phyloP scores from a whole-genome alignment of 2,113 vertebrate genomes.

The Oncorhynchus nerka region DNA sequence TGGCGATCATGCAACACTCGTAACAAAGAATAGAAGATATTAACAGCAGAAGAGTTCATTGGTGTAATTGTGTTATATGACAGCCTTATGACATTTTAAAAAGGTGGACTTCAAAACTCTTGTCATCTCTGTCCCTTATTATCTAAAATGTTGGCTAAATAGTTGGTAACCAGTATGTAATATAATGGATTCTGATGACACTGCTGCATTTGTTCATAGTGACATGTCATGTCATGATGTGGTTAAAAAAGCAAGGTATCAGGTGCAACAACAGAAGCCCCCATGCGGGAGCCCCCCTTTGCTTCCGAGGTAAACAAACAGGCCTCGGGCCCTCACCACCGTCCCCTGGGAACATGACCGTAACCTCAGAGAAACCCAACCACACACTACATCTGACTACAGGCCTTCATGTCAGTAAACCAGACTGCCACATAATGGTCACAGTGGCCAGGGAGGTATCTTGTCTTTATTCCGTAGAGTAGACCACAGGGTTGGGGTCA shows the following conservation, averaged over 20 bases:
- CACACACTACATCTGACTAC: conserved; percentile 65
- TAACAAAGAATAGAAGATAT: background rate
- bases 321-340: conserved; percentile 66
- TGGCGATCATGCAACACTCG: conserved; percentile 28
- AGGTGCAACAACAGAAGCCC: too few relatives aligned
- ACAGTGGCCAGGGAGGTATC: conserved; percentile 49
- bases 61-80: too few relatives aligned
- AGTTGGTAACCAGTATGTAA: too few relatives aligned
- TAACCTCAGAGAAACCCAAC: conserved; percentile 77
- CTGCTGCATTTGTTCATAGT: background rate
- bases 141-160: too few relatives aligned
- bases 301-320: conserved; percentile 69
- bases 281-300: background rate
- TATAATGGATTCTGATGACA: background rate
- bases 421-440: conserved; percentile 69
- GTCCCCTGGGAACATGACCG: conserved; percentile 75
- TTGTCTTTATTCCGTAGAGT: too few relatives aligned
- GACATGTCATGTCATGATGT: background rate
- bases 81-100: too few relatives aligned
- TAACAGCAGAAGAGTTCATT: background rate
- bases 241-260: conserved; percentile 48
- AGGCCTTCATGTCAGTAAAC: conserved; percentile 67
- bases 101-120: too few relatives aligned
- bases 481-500: too few relatives aligned
- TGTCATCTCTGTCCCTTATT: too few relatives aligned